A percentile compares a stretch with the other conserved stretches of the same genome.
Evolutionary conservation across 2,113 vertebrate genomes (phyloP).

Genomic region (Mirza zaza): DNA sequence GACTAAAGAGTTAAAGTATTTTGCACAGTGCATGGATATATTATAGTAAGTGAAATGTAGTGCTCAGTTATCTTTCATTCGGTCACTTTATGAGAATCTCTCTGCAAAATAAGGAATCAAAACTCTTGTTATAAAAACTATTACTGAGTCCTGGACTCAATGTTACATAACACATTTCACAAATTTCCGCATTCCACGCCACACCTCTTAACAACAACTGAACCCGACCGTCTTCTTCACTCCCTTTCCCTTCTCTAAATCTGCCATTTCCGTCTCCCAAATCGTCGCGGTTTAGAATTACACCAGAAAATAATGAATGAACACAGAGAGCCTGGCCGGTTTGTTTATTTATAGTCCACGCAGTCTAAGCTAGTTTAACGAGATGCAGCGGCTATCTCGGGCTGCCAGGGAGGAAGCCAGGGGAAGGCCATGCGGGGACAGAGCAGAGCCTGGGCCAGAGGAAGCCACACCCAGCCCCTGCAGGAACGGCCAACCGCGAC

Average conservation of each 20-base stretch:
- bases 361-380: not conserved
- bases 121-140: not conserved
- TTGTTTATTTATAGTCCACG: not conserved
- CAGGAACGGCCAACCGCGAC: rapidly evolving
- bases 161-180: not conserved
- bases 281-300: not conserved
- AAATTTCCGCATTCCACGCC: not conserved
- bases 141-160: not conserved
- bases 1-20: not conserved
- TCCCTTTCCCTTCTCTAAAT: not conserved
- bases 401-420: not conserved
- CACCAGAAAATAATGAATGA: not conserved
- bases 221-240: not conserved
- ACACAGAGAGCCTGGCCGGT: not conserved
- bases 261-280: not conserved
- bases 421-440: not conserved
- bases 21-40: not conserved
- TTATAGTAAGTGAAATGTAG: not conserved
- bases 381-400: rapidly evolving
- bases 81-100: not conserved
- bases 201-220: not conserved
- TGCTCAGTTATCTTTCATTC: not conserved
- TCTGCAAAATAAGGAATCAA: not conserved
- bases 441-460: rapidly evolving
- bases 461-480: not conserved